A percentile compares a stretch with the other conserved stretches of the same genome.
Evolutionary conservation across 35 echinoderm and acorn worm genomes (phyloP).

Genomic region (Heliocidaris tuberculata): DNA sequence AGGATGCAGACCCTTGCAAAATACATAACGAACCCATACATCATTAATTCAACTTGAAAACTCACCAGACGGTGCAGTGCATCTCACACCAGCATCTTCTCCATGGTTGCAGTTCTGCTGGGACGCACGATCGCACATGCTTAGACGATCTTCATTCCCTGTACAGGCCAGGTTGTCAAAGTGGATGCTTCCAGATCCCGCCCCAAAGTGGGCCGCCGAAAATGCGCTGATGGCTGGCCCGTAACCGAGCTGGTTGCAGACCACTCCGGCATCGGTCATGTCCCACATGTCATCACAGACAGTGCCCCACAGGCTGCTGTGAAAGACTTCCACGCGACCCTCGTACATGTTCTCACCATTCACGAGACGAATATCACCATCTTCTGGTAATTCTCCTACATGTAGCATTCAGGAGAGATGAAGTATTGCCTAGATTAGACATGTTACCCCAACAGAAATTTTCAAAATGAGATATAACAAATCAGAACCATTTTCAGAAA

Average conservation of each 20-base stretch:
- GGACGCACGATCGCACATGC: background rate
- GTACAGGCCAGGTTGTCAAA: background rate
- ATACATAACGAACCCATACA: too few relatives aligned
- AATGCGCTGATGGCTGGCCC: background rate
- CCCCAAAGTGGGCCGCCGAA: background rate
- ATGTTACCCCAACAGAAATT: too few relatives aligned
- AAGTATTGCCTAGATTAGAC: background rate
- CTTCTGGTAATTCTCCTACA: background rate
- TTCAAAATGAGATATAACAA: too few relatives aligned
- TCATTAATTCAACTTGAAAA: too few relatives aligned
- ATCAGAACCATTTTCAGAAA: too few relatives aligned
- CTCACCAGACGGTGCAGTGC: background rate
- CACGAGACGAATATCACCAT: background rate
- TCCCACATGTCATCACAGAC: conserved; percentile 54
- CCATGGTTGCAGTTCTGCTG: conserved; percentile 50
- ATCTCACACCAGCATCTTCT: conserved; percentile 68
- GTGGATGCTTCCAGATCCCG: background rate
- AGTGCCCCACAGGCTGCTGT: conserved; percentile 29
- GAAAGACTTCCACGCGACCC: conserved; percentile 40
- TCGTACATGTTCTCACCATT: conserved; percentile 6
- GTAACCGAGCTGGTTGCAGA: conserved; percentile 45
- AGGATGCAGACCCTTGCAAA: too few relatives aligned
- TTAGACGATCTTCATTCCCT: conserved; percentile 26
- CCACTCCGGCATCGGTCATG: conserved; percentile 29
- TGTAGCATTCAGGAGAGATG: background rate